A percentile compares a stretch with the other conserved stretches of the same genome.
phyloP scores from a whole-genome alignment of 1,140 invertebrate species.

The Octopus sinensis region DNA sequence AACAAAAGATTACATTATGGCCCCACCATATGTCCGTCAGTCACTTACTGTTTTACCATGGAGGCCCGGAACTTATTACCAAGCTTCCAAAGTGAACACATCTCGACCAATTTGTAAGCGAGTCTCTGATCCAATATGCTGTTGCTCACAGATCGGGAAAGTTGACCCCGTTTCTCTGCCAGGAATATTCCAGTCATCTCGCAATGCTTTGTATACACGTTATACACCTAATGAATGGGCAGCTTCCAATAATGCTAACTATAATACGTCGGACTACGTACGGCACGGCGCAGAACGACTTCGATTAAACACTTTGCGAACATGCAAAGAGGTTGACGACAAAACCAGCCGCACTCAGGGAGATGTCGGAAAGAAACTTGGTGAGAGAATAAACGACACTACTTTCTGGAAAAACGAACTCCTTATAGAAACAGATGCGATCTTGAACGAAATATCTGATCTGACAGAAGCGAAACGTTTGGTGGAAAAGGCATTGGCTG shows the following conservation, averaged over 20 bases:
- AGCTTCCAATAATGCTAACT: constrained; percentile 79
- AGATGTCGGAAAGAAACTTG: constrained; percentile 60
- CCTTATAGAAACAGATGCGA: constrained; percentile 77
- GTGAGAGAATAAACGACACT: constrained; percentile 86
- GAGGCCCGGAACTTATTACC: constrained; percentile 57
- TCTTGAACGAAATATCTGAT: constrained; percentile 77
- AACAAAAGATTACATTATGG: constrained; percentile 51
- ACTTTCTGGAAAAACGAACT: constrained; percentile 92
- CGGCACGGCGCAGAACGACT: constrained; percentile 55
- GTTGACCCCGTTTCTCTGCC: constrained; percentile 56
- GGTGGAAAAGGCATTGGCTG: constrained; percentile 79
- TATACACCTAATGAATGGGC: constrained; percentile 91
- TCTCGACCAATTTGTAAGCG: constrained; percentile 39
- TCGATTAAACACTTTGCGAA: constrained; percentile 52
- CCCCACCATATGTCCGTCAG: constrained; percentile 47
- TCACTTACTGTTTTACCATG: constrained; percentile 56
- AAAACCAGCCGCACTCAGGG: constrained; percentile 54
- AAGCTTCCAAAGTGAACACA: constrained; percentile 52
- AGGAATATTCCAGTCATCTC: constrained; percentile 55
- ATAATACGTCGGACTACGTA: constrained; percentile 74
- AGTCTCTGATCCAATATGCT: constrained; percentile 49
- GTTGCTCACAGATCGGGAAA: constrained; percentile 47
- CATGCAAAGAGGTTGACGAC: constrained; percentile 57
- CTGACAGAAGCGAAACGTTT: constrained; percentile 72
- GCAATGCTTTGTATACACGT: constrained; percentile 59